phyloP scores from a whole-genome alignment of 1,140 invertebrate species.

The Drosophila orena region DNA sequence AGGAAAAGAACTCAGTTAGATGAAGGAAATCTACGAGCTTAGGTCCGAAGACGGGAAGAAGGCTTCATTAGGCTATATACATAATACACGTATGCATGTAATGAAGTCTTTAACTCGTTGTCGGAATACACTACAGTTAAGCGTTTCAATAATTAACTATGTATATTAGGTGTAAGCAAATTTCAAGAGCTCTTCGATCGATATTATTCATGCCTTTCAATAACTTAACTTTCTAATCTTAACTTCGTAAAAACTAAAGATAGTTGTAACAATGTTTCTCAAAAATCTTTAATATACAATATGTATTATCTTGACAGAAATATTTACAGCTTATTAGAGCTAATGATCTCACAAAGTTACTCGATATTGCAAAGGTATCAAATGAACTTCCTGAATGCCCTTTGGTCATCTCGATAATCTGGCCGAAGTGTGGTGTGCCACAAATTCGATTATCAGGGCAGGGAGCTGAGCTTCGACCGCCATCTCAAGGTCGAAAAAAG shows the following conservation, averaged over 20 bases:
- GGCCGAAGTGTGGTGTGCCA: conserved; percentile 6
- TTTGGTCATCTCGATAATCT: conserved; percentile 15
- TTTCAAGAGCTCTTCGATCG: too few relatives aligned
- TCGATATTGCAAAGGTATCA: conserved; percentile 1
- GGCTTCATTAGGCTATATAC: conserved; percentile 49
- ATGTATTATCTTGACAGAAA: too few relatives aligned
- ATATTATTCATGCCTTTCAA: too few relatives aligned
- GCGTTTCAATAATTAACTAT: not conserved
- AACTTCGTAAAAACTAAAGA: too few relatives aligned
- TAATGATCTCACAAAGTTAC: not conserved
- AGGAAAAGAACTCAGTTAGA: conserved; percentile 3
- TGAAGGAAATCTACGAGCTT: conserved; percentile 18
- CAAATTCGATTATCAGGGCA: conserved; percentile 35
- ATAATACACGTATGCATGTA: not conserved
- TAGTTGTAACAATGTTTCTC: too few relatives aligned
- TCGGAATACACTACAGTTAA: conserved; percentile 4
- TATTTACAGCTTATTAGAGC: too few relatives aligned
- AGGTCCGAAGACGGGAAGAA: conserved; percentile 10
- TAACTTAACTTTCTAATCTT: too few relatives aligned
- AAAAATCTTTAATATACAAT: not conserved
- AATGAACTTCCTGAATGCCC: conserved; percentile 29
- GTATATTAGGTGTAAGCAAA: too few relatives aligned
- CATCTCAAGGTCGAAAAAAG: conserved; percentile 53
- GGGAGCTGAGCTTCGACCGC: conserved; percentile 16
- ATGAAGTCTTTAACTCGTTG: conserved; percentile 4